Evolutionary conservation across 2,797 vertebrate genomes (phyloP), one percentile per base, ranked within the genome.

Genomic region (Dallia pectoralis): DNA sequence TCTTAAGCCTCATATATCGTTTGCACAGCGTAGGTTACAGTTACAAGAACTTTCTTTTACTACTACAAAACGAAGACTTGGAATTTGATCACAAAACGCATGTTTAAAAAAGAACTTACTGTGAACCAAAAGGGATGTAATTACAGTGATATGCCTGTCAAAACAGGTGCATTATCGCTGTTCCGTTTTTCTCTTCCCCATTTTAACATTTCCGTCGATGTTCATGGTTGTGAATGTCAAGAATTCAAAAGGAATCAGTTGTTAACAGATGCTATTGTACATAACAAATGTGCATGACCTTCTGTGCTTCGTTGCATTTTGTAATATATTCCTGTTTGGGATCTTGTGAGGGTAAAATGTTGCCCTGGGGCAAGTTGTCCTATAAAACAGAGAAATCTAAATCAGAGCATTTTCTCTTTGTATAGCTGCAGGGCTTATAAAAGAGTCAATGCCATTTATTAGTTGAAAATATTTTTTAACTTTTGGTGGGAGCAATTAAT

Each of bases 401-500:
- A 90, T 92, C 89, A 85, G 77, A 77, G 69, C 85, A 85, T 82
- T 56, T 48, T 64, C 49, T 72, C 51, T 77, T 80, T 84, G 83
- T 76, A 77, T 82, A 73, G 85, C 92, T 89, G 73, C 85, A 74
- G 92, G 92, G 87, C 75, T 84, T 92, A 93, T 92, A 93, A 93
- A 92, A 91, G 90, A 92, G 89, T 81, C 74, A 81, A n/a, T 87
- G 89, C 88, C 90, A 93, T 91, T 91, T 91, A 82, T 85, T 87
- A 90, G 87, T 89, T 85, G 88, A 87, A 89, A 92, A 91, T 87
- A 89, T 12, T 44, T 12, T 4, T 72, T 89, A 81, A 89, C n/a
- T n/a, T n/a, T n/a, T 91, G 89, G 90, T 89, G 90, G 87, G 76
- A 76, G 85, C 89, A 86, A 92, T 92, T 92, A 91, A 92, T 92